These are phyloP conservation scores for Crambe crambe DNA, from an alignment of 37 sponge, comb jelly and placozoan species.

Conservation along the genomic window DNA sequence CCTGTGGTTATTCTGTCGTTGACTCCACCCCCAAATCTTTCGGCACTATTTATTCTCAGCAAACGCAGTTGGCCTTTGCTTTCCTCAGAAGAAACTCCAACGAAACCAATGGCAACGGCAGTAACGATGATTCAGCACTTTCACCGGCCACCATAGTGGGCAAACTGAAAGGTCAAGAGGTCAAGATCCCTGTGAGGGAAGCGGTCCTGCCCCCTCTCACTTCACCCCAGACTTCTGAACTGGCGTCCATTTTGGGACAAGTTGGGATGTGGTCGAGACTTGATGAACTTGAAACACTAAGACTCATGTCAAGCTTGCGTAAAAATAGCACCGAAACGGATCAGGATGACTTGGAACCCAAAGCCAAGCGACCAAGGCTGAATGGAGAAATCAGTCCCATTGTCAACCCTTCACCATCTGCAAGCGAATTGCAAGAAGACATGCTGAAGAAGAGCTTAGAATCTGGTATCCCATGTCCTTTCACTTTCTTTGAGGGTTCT, in stretches of 20 bases:
- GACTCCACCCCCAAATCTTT: conserved; percentile 19
- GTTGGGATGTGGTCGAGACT: conserved; percentile 33
- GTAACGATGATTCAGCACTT: background rate
- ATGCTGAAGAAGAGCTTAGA: conserved; percentile 23
- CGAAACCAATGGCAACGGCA: background rate
- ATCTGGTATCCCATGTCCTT: conserved; percentile 29
- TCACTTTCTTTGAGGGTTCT: conserved; percentile 22
- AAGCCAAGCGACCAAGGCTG: conserved; percentile 32
- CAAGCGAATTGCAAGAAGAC: conserved; percentile 5
- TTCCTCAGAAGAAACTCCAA: conserved; percentile 12
- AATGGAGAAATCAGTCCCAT: conserved; percentile 21
- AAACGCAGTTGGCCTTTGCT: conserved; percentile 33
- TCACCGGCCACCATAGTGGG: conserved; percentile 25
- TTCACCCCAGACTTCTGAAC: conserved; percentile 8
- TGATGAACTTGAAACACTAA: conserved; percentile 24
- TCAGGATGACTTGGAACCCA: conserved; percentile 1
- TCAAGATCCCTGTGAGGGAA: conserved; percentile 2
- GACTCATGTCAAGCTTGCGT: conserved; percentile 13
- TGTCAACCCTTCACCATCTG: background rate
- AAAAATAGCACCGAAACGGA: conserved; percentile 24
- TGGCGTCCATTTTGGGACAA: background rate
- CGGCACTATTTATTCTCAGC: conserved; percentile 34
- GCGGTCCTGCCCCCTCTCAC: conserved; percentile 9
- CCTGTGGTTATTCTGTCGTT: conserved; percentile 37
- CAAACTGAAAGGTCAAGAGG: conserved; percentile 7